Evolutionary conservation across 1,140 invertebrate genomes (phyloP), one percentile per base, ranked within the genome.

Genomic region (Chrysopa pallens): DNA sequence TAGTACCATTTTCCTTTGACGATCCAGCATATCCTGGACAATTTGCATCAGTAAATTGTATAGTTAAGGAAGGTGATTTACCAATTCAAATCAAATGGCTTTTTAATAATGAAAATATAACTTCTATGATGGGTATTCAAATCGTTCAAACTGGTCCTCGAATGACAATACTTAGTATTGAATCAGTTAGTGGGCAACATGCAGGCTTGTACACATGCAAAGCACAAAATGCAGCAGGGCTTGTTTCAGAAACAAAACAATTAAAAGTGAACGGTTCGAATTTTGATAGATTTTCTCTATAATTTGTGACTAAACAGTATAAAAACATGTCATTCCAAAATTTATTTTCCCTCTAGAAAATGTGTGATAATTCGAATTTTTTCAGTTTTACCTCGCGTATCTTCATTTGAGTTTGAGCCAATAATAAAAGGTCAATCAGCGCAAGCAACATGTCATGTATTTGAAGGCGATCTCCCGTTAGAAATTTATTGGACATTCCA

Each of bases 41-140:
- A 48, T 74, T 78, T 35, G 76, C 76, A 4, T 77, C 77, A 29
- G 62, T 87, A 12, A 74, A 72, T 9, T 89, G 84, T 60, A 74
- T 74, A 29, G 74, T 82, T 42, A 59, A 72, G 42, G 75, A 78
- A 52, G 80, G 80, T 3, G 79, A 80, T 55, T 59, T 76, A 38
- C 78, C 76, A 14, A 61, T 81, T 13, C 67, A 66, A 48, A 73
- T 79, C 33, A 61, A 66, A 36, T 86, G 82, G 82, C 58, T 62
- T 42, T 63, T 83, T 33, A 78, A 71, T 46, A 66, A 76, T 39
- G 51, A 53, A 57, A 47, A 53, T 42, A 37, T 60, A 55, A 48
- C 66, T 55, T 52, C 58, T 49, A 54, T 66, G 52, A 43, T 64
- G 12, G 66, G 62, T 43, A 63, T 72, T 39, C 50, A 57, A 29